Percentiles rank a stretch among this genome's conserved stretches.
These are phyloP conservation scores for Lasioglossum lativentre DNA, from an alignment of 2,888 invertebrate genomes.

Conservation along the genomic window DNA sequence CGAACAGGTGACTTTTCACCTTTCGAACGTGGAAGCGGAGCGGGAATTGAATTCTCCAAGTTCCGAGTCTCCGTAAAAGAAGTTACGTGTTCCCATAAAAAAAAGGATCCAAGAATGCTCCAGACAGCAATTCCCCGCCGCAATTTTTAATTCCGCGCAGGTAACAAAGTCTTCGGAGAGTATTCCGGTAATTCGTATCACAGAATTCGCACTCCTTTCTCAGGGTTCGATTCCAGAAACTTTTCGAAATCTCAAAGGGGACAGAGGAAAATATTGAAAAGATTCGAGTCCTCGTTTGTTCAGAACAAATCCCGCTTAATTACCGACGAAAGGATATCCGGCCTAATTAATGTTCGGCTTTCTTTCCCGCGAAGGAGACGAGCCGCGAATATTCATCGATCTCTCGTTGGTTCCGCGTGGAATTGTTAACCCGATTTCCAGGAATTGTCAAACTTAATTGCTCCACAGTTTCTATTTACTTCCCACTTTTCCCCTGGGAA, in stretches of 20 bases:
- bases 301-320: constrained; percentile 41
- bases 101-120: too few species aligned
- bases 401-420: not conserved
- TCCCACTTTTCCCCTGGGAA: not conserved
- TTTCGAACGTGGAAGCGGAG: too few species aligned
- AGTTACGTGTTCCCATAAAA: too few species aligned
- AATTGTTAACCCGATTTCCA: constrained; percentile 25
- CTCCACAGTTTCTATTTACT: not conserved
- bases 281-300: constrained; percentile 5
- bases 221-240: not conserved
- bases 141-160: not conserved
- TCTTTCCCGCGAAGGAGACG: constrained; percentile 26
- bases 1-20: too few species aligned
- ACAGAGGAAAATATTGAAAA: not conserved
- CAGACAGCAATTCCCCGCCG: too few species aligned
- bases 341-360: constrained; percentile 47
- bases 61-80: not conserved
- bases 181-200: too few species aligned
- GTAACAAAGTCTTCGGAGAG: not conserved
- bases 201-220: too few species aligned
- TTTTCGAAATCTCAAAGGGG: not conserved
- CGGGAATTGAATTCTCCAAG: too few species aligned
- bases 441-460: constrained; percentile 8
- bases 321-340: constrained; percentile 51
- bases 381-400: constrained; percentile 29